A percentile compares a stretch with the other conserved stretches of the same genome.
These are phyloP conservation scores for Catostomus latipinnis DNA, from an alignment of 2,797 vertebrate genomes.

Conservation along the genomic window DNA sequence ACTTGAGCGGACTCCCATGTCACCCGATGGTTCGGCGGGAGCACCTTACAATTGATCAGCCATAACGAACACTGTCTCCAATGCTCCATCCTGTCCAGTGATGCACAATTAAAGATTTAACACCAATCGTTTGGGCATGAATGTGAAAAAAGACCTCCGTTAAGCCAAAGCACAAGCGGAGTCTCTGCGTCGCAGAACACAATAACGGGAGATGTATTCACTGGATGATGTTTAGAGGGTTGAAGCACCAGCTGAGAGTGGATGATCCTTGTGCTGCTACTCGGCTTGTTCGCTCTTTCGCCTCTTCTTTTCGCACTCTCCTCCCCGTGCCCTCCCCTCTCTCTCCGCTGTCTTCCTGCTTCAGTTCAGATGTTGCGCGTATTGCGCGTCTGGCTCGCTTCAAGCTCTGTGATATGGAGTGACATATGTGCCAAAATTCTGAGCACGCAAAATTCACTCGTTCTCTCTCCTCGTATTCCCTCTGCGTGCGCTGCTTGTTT, in stretches of 20 bases:
- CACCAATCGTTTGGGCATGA: constrained; percentile 6
- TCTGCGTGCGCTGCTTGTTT: too few relatives aligned
- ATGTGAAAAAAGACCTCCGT: background rate
- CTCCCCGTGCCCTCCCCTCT: background rate
- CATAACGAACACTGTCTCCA: constrained; percentile 95
- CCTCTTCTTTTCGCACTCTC: background rate
- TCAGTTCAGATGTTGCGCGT: constrained; percentile 22
- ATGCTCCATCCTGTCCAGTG: constrained; percentile 86
- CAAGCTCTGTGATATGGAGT: background rate
- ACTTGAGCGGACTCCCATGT: constrained; percentile 96
- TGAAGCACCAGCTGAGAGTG: constrained; percentile 9
- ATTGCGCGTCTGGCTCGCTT: background rate
- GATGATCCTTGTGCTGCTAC: constrained; percentile 21
- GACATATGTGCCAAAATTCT: too few relatives aligned
- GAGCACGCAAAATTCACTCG: too few relatives aligned
- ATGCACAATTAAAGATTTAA: background rate
- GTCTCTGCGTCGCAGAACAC: constrained; percentile 37
- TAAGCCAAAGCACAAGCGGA: constrained; percentile 11
- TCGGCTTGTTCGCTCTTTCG: constrained; percentile 26
- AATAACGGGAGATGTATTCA: background rate
- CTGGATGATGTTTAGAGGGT: background rate
- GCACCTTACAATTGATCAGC: constrained; percentile 94
- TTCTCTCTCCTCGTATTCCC: too few relatives aligned
- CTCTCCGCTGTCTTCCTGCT: constrained; percentile 37
- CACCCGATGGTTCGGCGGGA: constrained; percentile 91